Evolutionary conservation across 2,113 vertebrate species (phyloP).

Genomic region (Cathartes aura): DNA sequence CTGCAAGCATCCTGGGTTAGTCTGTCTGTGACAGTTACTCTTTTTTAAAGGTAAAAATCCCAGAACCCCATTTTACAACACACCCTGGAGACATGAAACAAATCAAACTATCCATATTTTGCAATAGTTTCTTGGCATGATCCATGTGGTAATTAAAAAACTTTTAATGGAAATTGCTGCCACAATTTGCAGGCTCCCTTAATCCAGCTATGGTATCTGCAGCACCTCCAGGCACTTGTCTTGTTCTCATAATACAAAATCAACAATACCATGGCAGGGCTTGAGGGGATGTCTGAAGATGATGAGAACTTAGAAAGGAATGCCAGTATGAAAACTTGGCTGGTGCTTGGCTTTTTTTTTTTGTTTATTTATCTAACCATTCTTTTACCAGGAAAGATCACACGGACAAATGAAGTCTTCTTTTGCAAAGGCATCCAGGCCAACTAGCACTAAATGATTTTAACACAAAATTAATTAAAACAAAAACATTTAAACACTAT

Average conservation of each 20-base stretch:
- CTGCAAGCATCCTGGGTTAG: neutral
- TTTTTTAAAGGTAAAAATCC: neutral
- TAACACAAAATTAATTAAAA: constrained; percentile 46
- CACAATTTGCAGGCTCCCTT: constrained; percentile 15
- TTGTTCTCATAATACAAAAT: constrained; percentile 44
- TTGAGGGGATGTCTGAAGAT: constrained; percentile 12
- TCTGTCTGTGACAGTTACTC: neutral
- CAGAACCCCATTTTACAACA: constrained; percentile 1
- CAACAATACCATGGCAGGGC: neutral
- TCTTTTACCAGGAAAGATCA: constrained; percentile 12
- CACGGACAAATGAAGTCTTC: neutral
- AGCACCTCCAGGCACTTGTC: constrained; percentile 32
- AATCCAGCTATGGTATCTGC: neutral
- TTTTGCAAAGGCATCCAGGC: neutral
- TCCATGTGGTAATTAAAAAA: constrained; percentile 17
- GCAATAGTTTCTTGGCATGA: constrained; percentile 21
- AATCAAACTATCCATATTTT: constrained; percentile 32
- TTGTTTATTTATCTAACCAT: neutral
- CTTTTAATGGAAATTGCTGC: constrained; percentile 38
- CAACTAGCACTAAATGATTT: constrained; percentile 7
- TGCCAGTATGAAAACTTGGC: neutral
- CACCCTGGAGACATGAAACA: neutral
- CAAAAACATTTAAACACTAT: constrained; percentile 39
- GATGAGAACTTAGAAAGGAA: constrained; percentile 45
- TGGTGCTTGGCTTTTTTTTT: neutral